These are phyloP conservation scores for Calephelis perditalis DNA, from an alignment of 2,888 invertebrate genomes.

Conservation along the genomic window DNA sequence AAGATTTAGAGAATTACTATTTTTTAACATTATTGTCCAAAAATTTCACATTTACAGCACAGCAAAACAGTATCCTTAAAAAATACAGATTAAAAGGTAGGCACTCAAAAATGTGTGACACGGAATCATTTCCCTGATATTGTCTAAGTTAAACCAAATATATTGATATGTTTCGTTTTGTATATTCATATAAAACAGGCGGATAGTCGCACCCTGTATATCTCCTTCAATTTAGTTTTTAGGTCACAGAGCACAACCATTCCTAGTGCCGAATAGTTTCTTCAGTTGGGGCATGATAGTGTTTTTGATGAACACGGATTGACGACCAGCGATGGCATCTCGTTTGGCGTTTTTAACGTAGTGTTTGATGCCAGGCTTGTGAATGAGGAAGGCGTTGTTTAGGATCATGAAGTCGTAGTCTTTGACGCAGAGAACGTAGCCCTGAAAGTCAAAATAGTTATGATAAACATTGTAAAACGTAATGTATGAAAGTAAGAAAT, in stretches of 20 bases:
- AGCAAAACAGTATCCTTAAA: constrained; percentile 9
- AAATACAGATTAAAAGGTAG: constrained; percentile 18
- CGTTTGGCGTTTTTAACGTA: constrained; percentile 88
- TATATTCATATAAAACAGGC: constrained; percentile 44
- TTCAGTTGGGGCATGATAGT: constrained; percentile 91
- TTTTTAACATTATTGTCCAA: no score
- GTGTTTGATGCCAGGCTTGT: constrained; percentile 94
- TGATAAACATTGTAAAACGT: background rate
- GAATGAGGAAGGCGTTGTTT: constrained; percentile 95
- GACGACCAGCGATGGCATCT: constrained; percentile 85
- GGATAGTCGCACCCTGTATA: constrained; percentile 44
- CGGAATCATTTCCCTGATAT: constrained; percentile 32
- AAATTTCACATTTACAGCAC: background rate
- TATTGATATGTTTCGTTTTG: constrained; percentile 54
- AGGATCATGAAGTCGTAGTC: constrained; percentile 95
- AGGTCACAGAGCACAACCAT: constrained; percentile 86
- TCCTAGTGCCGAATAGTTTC: constrained; percentile 87
- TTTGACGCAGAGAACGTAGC: constrained; percentile 92
- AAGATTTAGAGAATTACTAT: no score
- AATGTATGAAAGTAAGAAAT: no score
- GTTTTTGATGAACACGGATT: constrained; percentile 86
- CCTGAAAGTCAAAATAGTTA: constrained; percentile 74
- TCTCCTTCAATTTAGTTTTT: constrained; percentile 14
- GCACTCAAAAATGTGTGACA: constrained; percentile 28
- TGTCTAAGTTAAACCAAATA: constrained; percentile 31